Conservation (phyloP, 2,113 vertebrate genomes). For the Crotalus viridis region DNA sequence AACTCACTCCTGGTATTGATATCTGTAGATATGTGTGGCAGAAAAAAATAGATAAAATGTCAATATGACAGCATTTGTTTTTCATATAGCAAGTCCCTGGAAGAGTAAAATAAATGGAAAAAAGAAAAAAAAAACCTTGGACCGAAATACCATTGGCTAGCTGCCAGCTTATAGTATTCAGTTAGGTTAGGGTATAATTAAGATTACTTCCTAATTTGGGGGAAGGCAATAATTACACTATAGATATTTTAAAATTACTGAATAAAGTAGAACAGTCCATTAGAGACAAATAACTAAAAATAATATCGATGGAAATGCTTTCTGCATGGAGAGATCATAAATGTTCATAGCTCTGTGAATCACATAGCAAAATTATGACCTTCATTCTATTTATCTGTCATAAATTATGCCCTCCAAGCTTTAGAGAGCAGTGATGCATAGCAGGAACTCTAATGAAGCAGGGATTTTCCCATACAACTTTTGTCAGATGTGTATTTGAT, state of each 20-base stretch:
- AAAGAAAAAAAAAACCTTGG: not conserved
- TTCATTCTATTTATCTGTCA: not conserved
- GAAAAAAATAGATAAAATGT: not conserved
- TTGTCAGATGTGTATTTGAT: not conserved
- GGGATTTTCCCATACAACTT: not conserved
- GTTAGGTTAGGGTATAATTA: not conserved
- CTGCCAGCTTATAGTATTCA: not conserved
- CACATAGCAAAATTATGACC: not conserved
- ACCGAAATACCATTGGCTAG: not conserved
- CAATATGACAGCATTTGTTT: not conserved
- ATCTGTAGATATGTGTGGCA: not conserved
- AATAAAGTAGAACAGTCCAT: not conserved
- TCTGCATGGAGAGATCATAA: not conserved
- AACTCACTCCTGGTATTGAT: not conserved
- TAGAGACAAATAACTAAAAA: not conserved
- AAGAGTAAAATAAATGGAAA: not conserved
- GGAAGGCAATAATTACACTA: not conserved
- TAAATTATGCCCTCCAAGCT: slow-evolving; percentile 10
- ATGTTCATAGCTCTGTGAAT: not conserved
- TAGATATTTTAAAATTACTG: not conserved
- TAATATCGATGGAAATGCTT: not conserved
- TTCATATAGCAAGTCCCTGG: not conserved
- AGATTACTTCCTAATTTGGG: not conserved
- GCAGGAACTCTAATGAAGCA: not conserved
- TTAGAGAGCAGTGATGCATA: not conserved